Percentiles rank a stretch among this genome's conserved stretches.
Conservation (phyloP, 2,797 vertebrate genomes). For the Avahi laniger region DNA sequence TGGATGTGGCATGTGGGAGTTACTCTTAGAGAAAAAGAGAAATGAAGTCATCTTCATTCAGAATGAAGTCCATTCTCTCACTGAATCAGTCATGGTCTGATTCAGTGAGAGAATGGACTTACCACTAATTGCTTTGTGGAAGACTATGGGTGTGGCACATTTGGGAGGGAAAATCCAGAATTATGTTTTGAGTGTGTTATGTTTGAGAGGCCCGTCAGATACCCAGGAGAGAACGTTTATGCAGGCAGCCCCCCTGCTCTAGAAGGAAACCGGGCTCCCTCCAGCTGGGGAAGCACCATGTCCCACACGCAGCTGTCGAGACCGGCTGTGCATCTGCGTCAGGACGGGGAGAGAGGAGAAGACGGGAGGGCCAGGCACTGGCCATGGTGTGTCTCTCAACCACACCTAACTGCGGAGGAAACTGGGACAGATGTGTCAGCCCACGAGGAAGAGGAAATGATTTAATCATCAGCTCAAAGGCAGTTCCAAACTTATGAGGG, state of each 20-base stretch:
- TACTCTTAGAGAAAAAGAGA: not conserved
- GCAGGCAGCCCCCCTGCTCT: not conserved
- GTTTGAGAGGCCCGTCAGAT: not conserved
- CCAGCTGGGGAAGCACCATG: not conserved
- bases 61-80: too few relatives aligned
- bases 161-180: not conserved
- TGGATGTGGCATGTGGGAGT: not conserved
- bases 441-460: not conserved
- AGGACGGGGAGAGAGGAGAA: fast-evolving
- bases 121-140: not conserved
- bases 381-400: too few relatives aligned
- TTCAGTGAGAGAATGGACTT: not conserved
- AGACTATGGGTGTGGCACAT: not conserved
- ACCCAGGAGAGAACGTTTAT: not conserved
- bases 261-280: not conserved
- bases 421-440: too few relatives aligned
- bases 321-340: too few relatives aligned
- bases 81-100: not conserved
- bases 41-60: too few relatives aligned
- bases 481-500: not conserved
- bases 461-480: not conserved
- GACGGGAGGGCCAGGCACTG: fast-evolving
- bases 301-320: too few relatives aligned
- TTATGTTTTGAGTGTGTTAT: not conserved
- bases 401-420: not conserved